Evolutionary conservation across 92 coral and sea anemone genomes (phyloP).

Genomic region (Porites rus): DNA sequence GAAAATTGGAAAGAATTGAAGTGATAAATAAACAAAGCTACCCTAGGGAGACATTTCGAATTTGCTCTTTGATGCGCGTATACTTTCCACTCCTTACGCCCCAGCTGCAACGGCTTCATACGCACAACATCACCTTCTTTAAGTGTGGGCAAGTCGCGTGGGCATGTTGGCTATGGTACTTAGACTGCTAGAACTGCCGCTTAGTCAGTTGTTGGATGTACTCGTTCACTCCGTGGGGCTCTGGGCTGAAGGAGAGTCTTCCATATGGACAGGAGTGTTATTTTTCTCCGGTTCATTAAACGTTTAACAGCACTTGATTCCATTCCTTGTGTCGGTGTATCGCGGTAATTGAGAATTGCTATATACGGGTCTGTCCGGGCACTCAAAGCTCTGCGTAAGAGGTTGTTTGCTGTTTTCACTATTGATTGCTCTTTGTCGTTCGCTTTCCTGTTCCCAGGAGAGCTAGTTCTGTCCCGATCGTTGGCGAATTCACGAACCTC

Average conservation of each 20-base stretch:
- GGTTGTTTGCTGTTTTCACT: slow-evolving; percentile 49
- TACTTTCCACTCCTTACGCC: too few relatives aligned
- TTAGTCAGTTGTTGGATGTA: slow-evolving; percentile 16
- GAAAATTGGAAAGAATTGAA: too few relatives aligned
- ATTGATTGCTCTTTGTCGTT: slow-evolving; percentile 52
- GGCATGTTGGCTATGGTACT: slow-evolving; percentile 25
- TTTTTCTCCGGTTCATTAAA: slow-evolving; percentile 42
- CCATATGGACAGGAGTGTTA: slow-evolving; percentile 39
- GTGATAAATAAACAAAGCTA: too few relatives aligned
- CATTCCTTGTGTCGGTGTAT: slow-evolving; percentile 62
- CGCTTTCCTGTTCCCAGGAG: slow-evolving; percentile 50
- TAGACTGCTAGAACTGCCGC: slow-evolving; percentile 41
- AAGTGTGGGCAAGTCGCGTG: slow-evolving; percentile 15
- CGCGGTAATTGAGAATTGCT: slow-evolving; percentile 38
- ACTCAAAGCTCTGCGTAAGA: slow-evolving; percentile 40
- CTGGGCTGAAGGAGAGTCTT: slow-evolving; percentile 42
- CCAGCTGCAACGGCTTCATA: too few relatives aligned
- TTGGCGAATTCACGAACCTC: too few relatives aligned
- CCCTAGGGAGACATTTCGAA: too few relatives aligned
- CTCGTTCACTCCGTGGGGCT: slow-evolving; percentile 1
- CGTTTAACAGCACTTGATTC: slow-evolving; percentile 35
- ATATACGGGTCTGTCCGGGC: slow-evolving; percentile 46
- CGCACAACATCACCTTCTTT: slow-evolving; percentile 29
- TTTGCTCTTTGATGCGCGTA: too few relatives aligned
- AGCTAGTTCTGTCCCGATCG: slow-evolving; percentile 1